phyloP scores from a whole-genome alignment of 2,888 invertebrate species.

The Eumacrocentrus americanus region DNA sequence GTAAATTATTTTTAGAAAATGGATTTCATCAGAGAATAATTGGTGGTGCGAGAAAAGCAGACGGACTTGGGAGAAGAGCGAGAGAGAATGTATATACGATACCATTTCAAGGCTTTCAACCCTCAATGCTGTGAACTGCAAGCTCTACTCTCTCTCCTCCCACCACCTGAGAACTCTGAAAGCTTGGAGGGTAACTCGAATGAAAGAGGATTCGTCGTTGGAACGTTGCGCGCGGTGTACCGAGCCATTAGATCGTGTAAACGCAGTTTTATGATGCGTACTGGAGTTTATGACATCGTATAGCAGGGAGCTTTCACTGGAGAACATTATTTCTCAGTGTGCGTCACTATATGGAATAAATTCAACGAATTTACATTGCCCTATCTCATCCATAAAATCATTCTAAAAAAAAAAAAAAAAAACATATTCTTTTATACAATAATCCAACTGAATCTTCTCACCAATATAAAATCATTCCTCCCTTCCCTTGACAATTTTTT shows the following conservation, averaged over 20 bases:
- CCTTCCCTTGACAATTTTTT: too few species aligned
- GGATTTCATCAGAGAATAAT: background rate
- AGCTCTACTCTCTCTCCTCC: constrained; percentile 20
- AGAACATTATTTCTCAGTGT: constrained; percentile 10
- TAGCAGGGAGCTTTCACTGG: constrained; percentile 11
- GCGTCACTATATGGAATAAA: background rate
- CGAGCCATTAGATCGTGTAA: constrained; percentile 46
- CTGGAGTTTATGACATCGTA: constrained; percentile 34
- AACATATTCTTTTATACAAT: too few species aligned
- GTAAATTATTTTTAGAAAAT: background rate
- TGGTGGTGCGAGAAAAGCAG: too few species aligned
- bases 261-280: constrained; percentile 48
- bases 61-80: background rate
- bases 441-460: too few species aligned
- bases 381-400: background rate
- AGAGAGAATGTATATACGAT: too few species aligned
- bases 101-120: constrained; percentile 38
- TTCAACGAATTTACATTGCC: too few species aligned
- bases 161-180: constrained; percentile 29
- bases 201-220: constrained; percentile 43
- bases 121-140: constrained; percentile 31
- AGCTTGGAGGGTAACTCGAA: constrained; percentile 31
- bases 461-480: too few species aligned
- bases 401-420: background rate
- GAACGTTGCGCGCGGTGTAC: constrained; percentile 36